phyloP scores from a whole-genome alignment of 2,797 vertebrate species.

The Phaenicophaeus curvirostris region DNA sequence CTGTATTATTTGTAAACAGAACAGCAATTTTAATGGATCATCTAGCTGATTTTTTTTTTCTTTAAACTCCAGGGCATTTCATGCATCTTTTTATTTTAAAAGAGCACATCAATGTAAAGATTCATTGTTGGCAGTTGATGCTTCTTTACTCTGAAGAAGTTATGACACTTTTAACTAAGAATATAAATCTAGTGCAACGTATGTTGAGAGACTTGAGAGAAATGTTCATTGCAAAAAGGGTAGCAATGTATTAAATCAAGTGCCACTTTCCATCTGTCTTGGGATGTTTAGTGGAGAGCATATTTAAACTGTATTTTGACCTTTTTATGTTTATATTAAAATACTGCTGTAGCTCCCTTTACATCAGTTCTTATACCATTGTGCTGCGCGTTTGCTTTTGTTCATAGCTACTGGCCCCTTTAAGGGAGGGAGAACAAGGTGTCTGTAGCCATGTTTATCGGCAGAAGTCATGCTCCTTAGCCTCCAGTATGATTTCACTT shows the following conservation, averaged over 20 bases:
- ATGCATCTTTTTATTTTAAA: neutral
- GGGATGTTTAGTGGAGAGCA: neutral
- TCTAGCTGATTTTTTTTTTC: neutral
- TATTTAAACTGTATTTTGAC: neutral
- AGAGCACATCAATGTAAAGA: neutral
- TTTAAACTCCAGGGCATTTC: neutral
- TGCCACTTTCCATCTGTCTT: neutral
- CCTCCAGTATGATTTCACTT: neutral
- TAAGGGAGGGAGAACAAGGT: fast-evolving
- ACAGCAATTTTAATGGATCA: neutral
- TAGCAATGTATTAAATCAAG: neutral
- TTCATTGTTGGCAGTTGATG: neutral
- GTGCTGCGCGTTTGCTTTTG: neutral
- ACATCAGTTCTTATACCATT: neutral
- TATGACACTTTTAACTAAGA: neutral
- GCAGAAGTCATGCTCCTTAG: neutral
- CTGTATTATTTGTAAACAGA: neutral
- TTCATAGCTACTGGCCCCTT: neutral
- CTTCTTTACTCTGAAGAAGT: neutral
- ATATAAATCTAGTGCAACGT: neutral
- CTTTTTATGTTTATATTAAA: neutral
- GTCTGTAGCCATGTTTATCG: neutral
- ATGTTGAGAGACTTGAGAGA: neutral
- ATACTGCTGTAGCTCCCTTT: neutral
- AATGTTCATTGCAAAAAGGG: neutral